Evolutionary conservation across 1,140 invertebrate genomes (phyloP).

Genomic region (Papilio polyxenes): DNA sequence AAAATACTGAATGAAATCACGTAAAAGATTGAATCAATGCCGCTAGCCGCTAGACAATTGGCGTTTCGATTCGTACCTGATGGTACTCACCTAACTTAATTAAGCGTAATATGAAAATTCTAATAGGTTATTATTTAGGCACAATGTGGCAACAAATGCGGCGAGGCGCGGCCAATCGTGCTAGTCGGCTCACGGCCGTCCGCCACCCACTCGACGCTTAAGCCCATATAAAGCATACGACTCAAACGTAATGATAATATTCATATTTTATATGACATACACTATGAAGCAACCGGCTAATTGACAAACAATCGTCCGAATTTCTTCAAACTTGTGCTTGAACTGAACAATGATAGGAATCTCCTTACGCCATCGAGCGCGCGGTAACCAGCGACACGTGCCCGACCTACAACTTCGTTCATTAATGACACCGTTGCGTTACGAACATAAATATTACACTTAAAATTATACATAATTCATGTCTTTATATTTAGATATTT

Average conservation of each 20-base stretch:
- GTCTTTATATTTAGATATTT: not conserved
- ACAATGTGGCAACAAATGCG: conserved; percentile 66
- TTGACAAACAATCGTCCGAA: conserved; percentile 55
- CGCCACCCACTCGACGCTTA: conserved; percentile 74
- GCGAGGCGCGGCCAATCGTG: conserved; percentile 64
- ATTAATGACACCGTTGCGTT: conserved; percentile 19
- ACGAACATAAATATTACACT: conserved; percentile 11
- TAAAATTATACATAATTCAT: not conserved
- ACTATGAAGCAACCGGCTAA: conserved; percentile 60
- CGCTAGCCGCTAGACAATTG: not conserved
- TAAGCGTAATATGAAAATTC: conserved; percentile 54
- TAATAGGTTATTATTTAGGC: conserved; percentile 66
- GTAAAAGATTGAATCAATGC: conserved; percentile 14
- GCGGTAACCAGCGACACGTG: conserved; percentile 10
- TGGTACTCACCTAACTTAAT: conserved; percentile 15
- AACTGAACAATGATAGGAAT: conserved; percentile 21
- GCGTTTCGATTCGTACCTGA: not conserved
- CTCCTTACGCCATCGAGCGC: conserved; percentile 13
- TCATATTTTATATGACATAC: conserved; percentile 67
- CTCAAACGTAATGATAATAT: conserved; percentile 63
- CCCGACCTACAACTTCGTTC: conserved; percentile 28
- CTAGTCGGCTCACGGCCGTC: conserved; percentile 71
- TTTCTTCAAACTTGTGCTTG: conserved; percentile 28
- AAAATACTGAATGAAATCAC: conserved; percentile 55
- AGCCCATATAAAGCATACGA: conserved; percentile 74